A percentile compares a stretch with the other conserved stretches of the same genome.
Conservation (phyloP, 1,140 invertebrate species). For the Drosophila sp. region DNA sequence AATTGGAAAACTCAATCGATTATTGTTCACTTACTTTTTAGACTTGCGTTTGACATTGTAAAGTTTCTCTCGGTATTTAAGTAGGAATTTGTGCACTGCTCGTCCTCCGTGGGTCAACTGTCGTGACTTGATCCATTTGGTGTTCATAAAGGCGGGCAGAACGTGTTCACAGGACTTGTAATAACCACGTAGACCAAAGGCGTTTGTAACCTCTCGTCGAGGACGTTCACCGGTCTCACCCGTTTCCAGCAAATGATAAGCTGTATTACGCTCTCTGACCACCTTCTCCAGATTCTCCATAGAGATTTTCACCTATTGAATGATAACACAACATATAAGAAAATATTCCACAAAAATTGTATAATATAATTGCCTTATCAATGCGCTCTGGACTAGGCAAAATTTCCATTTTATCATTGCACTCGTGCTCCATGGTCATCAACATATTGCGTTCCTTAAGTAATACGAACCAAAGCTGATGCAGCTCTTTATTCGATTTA, state of each 20-base stretch:
- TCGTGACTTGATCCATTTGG: slow-evolving; percentile 85
- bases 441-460: slow-evolving; percentile 99
- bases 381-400: slow-evolving; percentile 98
- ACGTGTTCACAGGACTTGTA: slow-evolving; percentile 84
- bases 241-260: slow-evolving; percentile 95
- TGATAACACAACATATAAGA: neutral
- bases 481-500: slow-evolving; percentile 97
- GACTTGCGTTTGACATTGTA: slow-evolving; percentile 85
- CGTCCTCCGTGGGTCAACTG: slow-evolving; percentile 81
- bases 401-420: slow-evolving; percentile 86
- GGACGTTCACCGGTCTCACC: slow-evolving; percentile 92
- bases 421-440: slow-evolving; percentile 96
- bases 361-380: slow-evolving; percentile 89
- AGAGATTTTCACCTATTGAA: slow-evolving; percentile 88
- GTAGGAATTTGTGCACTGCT: slow-evolving; percentile 87
- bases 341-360: neutral
- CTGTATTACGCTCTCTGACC: slow-evolving; percentile 95
- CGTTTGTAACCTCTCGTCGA: slow-evolving; percentile 84
- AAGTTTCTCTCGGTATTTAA: slow-evolving; percentile 87
- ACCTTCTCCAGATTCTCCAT: slow-evolving; percentile 98
- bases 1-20: neutral
- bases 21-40: slow-evolving; percentile 83
- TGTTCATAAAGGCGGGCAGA: slow-evolving; percentile 86
- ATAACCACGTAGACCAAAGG: slow-evolving; percentile 85
- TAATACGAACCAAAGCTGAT: slow-evolving; percentile 98